These are phyloP conservation scores for Cardiocondyla obscurior DNA, from an alignment of 1,140 invertebrate genomes.

Conservation along the genomic window DNA sequence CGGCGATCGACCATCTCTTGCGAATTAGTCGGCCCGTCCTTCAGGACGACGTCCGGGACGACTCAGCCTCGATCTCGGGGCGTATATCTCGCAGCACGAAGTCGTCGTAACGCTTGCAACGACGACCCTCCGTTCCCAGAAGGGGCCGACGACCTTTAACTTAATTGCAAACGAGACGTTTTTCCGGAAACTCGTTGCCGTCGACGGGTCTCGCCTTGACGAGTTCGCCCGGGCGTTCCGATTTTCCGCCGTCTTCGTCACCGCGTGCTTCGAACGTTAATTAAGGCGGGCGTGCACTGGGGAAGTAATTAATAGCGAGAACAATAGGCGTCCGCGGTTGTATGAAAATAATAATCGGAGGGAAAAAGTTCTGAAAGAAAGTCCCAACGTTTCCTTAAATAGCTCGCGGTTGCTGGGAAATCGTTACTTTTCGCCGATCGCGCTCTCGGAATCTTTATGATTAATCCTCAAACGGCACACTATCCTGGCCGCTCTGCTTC, in stretches of 20 bases:
- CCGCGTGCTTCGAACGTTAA: constrained; percentile 16
- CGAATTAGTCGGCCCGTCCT: constrained; percentile 37
- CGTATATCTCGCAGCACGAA: not conserved
- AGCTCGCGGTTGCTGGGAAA: not conserved
- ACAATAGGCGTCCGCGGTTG: not conserved
- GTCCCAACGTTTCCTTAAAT: not conserved
- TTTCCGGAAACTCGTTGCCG: constrained; percentile 46
- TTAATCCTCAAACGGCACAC: too few species aligned
- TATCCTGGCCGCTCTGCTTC: too few species aligned
- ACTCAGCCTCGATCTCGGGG: not conserved
- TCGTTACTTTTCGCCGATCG: not conserved
- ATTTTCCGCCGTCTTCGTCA: constrained; percentile 16
- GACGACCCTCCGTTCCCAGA: not conserved
- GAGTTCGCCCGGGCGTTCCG: constrained; percentile 8
- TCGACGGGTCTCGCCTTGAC: constrained; percentile 12
- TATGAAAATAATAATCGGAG: constrained; percentile 18
- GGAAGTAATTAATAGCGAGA: constrained; percentile 33
- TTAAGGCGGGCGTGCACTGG: constrained; percentile 3
- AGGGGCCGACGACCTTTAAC: constrained; percentile 34
- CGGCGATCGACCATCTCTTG: constrained; percentile 14
- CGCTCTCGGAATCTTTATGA: not conserved
- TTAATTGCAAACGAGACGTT: constrained; percentile 62
- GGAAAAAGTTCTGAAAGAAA: not conserved
- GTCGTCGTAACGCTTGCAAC: constrained; percentile 4
- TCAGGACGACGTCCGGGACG: not conserved